A percentile compares a stretch with the other conserved stretches of the same genome.
Conservation (phyloP, 2,113 vertebrate genomes). For the Mola mola region DNA sequence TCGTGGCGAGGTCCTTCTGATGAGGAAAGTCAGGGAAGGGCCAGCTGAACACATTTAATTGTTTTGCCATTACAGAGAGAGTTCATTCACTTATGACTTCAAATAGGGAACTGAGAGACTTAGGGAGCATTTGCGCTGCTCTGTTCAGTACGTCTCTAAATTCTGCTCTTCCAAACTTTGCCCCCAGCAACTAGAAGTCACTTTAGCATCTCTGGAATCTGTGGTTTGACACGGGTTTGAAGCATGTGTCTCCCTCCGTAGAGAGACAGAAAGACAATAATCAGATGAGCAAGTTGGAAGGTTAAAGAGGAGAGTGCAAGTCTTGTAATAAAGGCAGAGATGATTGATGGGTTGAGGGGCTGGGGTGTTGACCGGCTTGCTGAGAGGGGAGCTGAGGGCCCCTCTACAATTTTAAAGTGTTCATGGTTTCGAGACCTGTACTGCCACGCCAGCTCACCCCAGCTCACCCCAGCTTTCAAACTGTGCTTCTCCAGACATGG, state of each 20-base stretch:
- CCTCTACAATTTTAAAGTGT: constrained; percentile 70
- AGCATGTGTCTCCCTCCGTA: constrained; percentile 34
- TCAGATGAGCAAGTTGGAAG: constrained; percentile 42
- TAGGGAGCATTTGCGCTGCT: neutral
- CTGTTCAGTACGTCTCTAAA: constrained; percentile 16
- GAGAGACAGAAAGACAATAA: constrained; percentile 25
- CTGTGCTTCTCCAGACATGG: constrained; percentile 49
- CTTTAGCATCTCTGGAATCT: constrained; percentile 12
- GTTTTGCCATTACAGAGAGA: neutral
- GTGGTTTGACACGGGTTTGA: constrained; percentile 11
- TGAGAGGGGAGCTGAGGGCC: constrained; percentile 69
- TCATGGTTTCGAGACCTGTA: constrained; percentile 61
- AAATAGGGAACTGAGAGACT: neutral
- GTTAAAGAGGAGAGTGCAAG: constrained; percentile 56
- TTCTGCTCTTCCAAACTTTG: constrained; percentile 11
- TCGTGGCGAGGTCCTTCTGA: constrained; percentile 18
- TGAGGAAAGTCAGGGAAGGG: constrained; percentile 27
- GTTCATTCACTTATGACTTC: neutral
- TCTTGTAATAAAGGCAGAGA: constrained; percentile 69
- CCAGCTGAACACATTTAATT: constrained; percentile 16
- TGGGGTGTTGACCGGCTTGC: constrained; percentile 69
- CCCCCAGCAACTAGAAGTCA: neutral
- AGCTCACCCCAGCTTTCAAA: constrained; percentile 49
- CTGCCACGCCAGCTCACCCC: constrained; percentile 67
- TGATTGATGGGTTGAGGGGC: constrained; percentile 72